Evolutionary conservation across 1,140 invertebrate genomes (phyloP).

Genomic region (Pseudomyrmex concolor): DNA sequence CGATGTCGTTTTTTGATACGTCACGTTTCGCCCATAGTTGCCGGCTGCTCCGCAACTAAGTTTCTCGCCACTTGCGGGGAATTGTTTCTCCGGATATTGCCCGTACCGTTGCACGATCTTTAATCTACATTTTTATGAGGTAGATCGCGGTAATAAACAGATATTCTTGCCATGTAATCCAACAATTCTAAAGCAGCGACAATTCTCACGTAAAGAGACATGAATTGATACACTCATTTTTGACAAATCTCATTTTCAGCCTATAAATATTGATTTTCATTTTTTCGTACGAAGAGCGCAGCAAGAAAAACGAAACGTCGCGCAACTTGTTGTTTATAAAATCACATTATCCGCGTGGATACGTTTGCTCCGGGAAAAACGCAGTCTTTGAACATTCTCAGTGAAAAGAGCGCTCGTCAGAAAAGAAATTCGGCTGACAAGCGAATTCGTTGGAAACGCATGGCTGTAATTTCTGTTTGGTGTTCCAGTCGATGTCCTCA

Average conservation of each 20-base stretch:
- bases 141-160: conserved; percentile 9
- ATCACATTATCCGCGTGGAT: conserved; percentile 30
- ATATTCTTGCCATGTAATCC: not conserved
- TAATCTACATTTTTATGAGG: conserved; percentile 50
- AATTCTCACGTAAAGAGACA: not conserved
- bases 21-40: conserved; percentile 49
- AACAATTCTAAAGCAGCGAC: not conserved
- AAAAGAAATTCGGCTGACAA: conserved; percentile 51
- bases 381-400: conserved; percentile 29
- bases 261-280: not conserved
- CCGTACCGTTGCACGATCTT: conserved; percentile 18
- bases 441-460: conserved; percentile 49
- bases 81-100: conserved; percentile 62
- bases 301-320: not conserved
- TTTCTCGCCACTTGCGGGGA: conserved; percentile 32
- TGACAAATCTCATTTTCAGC: not conserved
- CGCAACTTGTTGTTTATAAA: conserved; percentile 33
- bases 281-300: not conserved
- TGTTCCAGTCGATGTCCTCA: conserved; percentile 65
- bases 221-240: not conserved
- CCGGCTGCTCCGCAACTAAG: conserved; percentile 34
- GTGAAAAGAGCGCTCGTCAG: not conserved
- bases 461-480: conserved; percentile 67
- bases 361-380: conserved; percentile 7
- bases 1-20: conserved; percentile 56